Conservation (phyloP, 1,140 invertebrate genomes). For the Nomia melanderi region DNA sequence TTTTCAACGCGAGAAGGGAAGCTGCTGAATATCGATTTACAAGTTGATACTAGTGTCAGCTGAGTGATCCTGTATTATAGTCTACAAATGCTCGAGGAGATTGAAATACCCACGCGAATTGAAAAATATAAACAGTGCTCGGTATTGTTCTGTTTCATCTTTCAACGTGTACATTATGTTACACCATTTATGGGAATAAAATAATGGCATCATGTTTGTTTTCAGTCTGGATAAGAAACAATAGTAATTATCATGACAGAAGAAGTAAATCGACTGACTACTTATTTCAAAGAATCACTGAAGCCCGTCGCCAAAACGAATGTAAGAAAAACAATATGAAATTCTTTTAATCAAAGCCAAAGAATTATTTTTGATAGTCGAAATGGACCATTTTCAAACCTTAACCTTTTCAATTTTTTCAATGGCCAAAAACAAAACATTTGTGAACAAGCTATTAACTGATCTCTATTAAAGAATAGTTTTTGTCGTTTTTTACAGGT, state of each 20-base stretch:
- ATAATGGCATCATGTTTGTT: neutral
- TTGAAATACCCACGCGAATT: neutral
- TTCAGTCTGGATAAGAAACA: neutral
- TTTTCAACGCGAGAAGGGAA: too few species aligned
- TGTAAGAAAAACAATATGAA: constrained; percentile 26
- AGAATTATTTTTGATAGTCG: neutral
- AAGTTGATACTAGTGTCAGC: neutral
- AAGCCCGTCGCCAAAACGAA: constrained; percentile 46
- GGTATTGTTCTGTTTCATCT: neutral
- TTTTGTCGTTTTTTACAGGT: constrained; percentile 69
- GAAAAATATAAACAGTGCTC: neutral
- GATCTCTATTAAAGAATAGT: too few species aligned
- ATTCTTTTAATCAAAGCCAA: neutral
- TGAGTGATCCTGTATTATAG: neutral
- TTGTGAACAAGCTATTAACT: too few species aligned
- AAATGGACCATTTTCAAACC: neutral
- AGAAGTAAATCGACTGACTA: constrained; percentile 21
- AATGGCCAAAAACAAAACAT: too few species aligned
- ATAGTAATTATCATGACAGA: constrained; percentile 41
- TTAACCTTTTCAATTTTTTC: neutral
- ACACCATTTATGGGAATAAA: neutral
- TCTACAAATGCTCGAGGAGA: neutral
- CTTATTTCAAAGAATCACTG: constrained; percentile 37
- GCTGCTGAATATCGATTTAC: neutral
- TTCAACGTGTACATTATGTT: neutral